Percentiles rank a stretch among this genome's conserved stretches.
Evolutionary conservation across 2,113 vertebrate genomes (phyloP).

Genomic region (Arvicanthis niloticus): DNA sequence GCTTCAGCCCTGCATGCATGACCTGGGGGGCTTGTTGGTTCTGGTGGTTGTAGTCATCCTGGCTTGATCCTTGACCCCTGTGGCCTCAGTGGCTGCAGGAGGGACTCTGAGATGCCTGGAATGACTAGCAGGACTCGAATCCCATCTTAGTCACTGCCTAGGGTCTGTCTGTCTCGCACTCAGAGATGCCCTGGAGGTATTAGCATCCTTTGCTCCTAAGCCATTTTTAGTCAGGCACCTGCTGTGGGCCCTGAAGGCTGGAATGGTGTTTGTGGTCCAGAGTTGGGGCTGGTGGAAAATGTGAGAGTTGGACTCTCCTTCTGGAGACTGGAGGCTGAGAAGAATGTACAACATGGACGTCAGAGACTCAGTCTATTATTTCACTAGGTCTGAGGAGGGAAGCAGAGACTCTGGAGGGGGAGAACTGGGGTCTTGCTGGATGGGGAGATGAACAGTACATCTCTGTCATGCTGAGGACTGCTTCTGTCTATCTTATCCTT

Average conservation of each 20-base stretch:
- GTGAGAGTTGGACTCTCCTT: background rate
- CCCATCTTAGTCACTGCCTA: background rate
- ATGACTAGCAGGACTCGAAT: background rate
- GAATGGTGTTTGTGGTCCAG: background rate
- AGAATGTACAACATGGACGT: background rate
- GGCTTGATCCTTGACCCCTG: background rate
- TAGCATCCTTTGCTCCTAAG: background rate
- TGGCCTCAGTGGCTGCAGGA: background rate
- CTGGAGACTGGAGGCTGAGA: too few relatives aligned
- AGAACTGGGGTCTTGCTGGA: background rate
- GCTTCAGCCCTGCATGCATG: fast-evolving
- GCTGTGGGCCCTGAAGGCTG: background rate
- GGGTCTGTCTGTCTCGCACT: background rate
- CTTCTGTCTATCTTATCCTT: background rate
- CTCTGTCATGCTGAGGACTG: background rate
- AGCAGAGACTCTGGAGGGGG: background rate
- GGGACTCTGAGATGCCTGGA: background rate
- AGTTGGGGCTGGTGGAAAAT: background rate
- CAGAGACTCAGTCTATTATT: too few relatives aligned
- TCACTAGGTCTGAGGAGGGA: background rate
- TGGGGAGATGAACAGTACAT: too few relatives aligned
- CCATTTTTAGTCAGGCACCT: background rate
- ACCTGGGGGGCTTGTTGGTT: background rate
- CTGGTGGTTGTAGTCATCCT: background rate
- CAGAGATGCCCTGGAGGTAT: background rate